Conservation (phyloP, 1,140 invertebrate species). For the Camponotus vicinus region DNA sequence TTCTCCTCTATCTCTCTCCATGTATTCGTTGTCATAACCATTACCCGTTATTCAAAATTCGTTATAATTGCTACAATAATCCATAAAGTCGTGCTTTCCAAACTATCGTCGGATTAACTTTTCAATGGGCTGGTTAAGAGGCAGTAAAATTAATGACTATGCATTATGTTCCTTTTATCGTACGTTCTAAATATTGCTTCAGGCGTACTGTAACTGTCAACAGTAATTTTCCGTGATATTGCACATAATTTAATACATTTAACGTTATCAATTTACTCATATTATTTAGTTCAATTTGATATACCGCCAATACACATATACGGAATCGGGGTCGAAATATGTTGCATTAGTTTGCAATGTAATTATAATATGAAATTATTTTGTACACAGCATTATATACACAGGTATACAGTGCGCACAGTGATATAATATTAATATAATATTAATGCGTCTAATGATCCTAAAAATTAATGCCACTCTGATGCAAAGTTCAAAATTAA, state of each 20-base stretch:
- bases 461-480: slow-evolving; percentile 44
- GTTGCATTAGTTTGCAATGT: slow-evolving; percentile 11
- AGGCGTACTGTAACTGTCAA: slow-evolving; percentile 25
- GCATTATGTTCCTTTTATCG: neutral
- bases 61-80: slow-evolving; percentile 32
- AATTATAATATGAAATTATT: slow-evolving; percentile 49
- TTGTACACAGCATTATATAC: slow-evolving; percentile 9
- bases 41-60: slow-evolving; percentile 28
- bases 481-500: slow-evolving; percentile 18
- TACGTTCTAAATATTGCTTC: neutral
- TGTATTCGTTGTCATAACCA: slow-evolving; percentile 34
- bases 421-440: slow-evolving; percentile 41
- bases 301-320: neutral
- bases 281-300: slow-evolving; percentile 56
- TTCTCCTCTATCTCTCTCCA: neutral
- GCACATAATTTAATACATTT: slow-evolving; percentile 50
- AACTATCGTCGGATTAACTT: slow-evolving; percentile 9
- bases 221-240: slow-evolving; percentile 36
- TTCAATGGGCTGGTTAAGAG: neutral
- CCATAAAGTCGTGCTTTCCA: slow-evolving; percentile 1
- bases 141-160: slow-evolving; percentile 12
- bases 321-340: neutral
- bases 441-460: slow-evolving; percentile 47
- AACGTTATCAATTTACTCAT: slow-evolving; percentile 46
- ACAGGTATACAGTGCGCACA: neutral